phyloP scores from a whole-genome alignment of 2,113 vertebrate genomes.

The Nymphicus hollandicus region DNA sequence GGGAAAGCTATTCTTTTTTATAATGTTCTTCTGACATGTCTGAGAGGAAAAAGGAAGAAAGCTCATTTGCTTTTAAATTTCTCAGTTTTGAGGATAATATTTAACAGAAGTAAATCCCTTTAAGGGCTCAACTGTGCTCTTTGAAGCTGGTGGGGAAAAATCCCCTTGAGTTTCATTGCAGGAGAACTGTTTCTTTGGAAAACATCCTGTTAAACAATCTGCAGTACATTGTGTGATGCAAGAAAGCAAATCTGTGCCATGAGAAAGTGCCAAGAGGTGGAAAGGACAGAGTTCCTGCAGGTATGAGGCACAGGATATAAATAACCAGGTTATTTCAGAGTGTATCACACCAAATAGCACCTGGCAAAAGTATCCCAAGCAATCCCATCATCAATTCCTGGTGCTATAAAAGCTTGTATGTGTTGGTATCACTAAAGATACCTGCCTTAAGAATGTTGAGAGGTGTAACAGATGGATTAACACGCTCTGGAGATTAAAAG shows the following conservation, averaged over 20 bases:
- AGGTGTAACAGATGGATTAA: not conserved
- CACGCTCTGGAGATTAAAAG: not conserved
- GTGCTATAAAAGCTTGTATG: not conserved
- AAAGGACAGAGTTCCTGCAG: not conserved
- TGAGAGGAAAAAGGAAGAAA: slow-evolving; percentile 29
- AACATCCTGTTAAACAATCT: not conserved
- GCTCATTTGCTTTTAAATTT: slow-evolving; percentile 44
- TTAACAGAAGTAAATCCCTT: slow-evolving; percentile 58
- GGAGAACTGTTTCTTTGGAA: not conserved
- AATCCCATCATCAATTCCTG: not conserved
- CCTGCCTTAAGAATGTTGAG: not conserved
- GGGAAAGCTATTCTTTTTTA: not conserved
- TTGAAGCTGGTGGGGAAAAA: slow-evolving; percentile 24
- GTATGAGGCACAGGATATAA: not conserved
- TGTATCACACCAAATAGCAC: not conserved
- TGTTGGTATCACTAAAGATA: not conserved
- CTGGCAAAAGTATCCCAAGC: not conserved
- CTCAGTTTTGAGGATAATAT: slow-evolving; percentile 42
- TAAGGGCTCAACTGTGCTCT: slow-evolving; percentile 38
- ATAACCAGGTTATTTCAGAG: not conserved
- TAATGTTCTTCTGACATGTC: slow-evolving; percentile 13
- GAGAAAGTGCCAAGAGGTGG: not conserved
- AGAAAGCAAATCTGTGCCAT: not conserved
- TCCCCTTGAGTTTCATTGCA: not conserved
- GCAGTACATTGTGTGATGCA: not conserved